Conservation (phyloP, 1,140 invertebrate genomes). For the Aphelinus atriplicis region DNA sequence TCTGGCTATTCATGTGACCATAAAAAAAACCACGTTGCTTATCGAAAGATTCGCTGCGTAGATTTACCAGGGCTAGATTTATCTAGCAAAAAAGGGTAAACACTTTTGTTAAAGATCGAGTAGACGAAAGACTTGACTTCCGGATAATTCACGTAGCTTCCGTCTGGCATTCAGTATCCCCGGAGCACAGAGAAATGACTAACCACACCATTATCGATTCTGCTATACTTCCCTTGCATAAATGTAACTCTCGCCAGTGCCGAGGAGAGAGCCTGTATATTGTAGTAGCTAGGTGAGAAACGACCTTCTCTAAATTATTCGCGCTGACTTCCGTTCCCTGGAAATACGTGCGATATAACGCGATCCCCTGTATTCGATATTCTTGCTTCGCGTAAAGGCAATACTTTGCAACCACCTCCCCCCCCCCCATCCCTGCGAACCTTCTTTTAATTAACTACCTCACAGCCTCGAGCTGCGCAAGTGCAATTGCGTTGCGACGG, state of each 20-base stretch:
- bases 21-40: no score
- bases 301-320: conserved; percentile 20
- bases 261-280: not conserved
- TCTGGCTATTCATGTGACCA: no score
- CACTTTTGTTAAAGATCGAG: not conserved
- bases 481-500: no score
- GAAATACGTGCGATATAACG: not conserved
- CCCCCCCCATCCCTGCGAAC: not conserved
- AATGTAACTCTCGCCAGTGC: conserved; percentile 16
- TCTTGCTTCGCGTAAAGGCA: not conserved
- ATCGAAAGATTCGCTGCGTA: no score
- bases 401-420: conserved; percentile 7
- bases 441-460: not conserved
- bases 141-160: not conserved
- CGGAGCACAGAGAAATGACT: not conserved
- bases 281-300: conserved; percentile 3
- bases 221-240: conserved; percentile 5
- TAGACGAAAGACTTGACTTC: not conserved
- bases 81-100: no score
- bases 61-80: no score
- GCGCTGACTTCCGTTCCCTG: no score
- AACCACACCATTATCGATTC: conserved; percentile 30
- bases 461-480: no score
- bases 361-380: not conserved
- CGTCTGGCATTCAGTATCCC: no score